Evolutionary conservation across 2,797 vertebrate species (phyloP).

Genomic region (Sus cebifrons): DNA sequence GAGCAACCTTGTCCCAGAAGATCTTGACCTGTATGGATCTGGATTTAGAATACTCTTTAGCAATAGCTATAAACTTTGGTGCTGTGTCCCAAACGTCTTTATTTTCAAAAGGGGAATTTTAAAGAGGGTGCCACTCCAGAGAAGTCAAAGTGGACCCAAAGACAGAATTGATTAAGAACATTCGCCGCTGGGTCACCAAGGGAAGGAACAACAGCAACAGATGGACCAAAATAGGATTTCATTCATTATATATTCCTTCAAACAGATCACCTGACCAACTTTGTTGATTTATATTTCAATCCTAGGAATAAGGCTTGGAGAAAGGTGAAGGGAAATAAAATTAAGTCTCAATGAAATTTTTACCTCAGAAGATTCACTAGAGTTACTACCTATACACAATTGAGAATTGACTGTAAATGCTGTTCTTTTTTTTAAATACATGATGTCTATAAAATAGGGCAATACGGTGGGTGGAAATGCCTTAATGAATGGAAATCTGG

Average conservation of each 20-base stretch:
- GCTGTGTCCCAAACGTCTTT: neutral
- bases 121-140: neutral
- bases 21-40: neutral
- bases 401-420: neutral
- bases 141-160: neutral
- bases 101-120: conserved; percentile 18
- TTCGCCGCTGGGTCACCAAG: neutral
- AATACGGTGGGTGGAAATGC: neutral
- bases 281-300: neutral
- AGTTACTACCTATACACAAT: neutral
- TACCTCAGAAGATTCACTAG: neutral
- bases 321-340: neutral
- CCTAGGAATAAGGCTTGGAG: neutral
- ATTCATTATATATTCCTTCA: neutral
- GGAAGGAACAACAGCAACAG: neutral
- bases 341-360: neutral
- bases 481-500: neutral
- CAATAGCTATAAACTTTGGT: neutral
- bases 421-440: neutral
- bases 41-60: neutral
- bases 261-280: neutral
- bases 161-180: neutral
- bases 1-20: too few species aligned
- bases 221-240: neutral
- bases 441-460: neutral